phyloP scores from a whole-genome alignment of 2,797 vertebrate species.

The Mycteria americana region DNA sequence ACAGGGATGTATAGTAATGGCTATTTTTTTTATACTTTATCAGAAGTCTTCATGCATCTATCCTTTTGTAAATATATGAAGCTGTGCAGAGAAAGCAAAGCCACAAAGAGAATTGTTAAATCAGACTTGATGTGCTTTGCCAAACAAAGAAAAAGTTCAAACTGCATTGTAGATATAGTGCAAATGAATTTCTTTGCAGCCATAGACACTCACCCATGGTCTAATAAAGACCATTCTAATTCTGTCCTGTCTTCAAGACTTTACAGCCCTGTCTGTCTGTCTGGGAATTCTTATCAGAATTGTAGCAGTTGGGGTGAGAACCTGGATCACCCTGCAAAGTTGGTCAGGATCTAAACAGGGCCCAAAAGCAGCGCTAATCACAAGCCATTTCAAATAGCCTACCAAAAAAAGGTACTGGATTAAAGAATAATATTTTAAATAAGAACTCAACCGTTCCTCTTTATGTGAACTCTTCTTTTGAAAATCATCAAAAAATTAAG shows the following conservation, averaged over 20 bases:
- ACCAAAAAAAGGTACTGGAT: neutral
- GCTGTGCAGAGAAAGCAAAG: constrained; percentile 53
- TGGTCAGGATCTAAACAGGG: neutral
- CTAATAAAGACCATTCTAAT: constrained; percentile 44
- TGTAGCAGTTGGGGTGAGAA: constrained; percentile 36
- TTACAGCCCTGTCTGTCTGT: neutral
- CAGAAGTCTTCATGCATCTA: constrained; percentile 26
- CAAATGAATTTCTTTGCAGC: constrained; percentile 49
- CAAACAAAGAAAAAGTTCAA: constrained; percentile 66
- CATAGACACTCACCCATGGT: neutral
- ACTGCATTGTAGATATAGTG: constrained; percentile 55
- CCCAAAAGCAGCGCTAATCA: neutral
- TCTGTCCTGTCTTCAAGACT: neutral
- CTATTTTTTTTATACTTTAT: neutral
- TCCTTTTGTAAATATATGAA: constrained; percentile 60
- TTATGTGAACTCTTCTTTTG: constrained; percentile 2
- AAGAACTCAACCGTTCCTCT: neutral
- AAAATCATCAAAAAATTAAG: constrained; percentile 34
- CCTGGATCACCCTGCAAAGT: constrained; percentile 61
- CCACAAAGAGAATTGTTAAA: constrained; percentile 63
- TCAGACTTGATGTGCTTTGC: constrained; percentile 57
- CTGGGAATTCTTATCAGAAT: constrained; percentile 67
- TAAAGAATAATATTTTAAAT: constrained; percentile 11
- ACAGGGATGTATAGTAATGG: constrained; percentile 5
- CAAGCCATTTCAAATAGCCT: neutral